Percentiles rank a stretch among this genome's conserved stretches.
Conservation (phyloP, 1,140 invertebrate genomes). For the Gonatopus flavifemur region DNA sequence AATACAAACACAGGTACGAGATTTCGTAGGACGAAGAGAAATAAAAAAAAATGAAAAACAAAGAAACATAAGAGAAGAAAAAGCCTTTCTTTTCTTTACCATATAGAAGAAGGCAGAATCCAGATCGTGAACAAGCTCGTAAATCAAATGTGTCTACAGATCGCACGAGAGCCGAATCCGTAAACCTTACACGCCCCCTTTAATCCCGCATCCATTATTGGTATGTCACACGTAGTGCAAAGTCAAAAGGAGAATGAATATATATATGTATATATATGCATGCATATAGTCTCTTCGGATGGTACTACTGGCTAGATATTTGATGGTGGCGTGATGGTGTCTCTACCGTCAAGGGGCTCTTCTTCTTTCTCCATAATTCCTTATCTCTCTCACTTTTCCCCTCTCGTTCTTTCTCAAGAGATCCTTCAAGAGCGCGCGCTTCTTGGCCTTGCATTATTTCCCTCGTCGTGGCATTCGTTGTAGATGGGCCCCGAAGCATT, state of each 20-base stretch:
- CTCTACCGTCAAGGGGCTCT: neutral
- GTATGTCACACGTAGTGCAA: constrained; percentile 33
- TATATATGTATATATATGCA: too few relatives aligned
- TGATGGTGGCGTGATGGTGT: too few relatives aligned
- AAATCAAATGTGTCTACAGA: constrained; percentile 36
- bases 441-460: constrained; percentile 48
- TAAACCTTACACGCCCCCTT: constrained; percentile 29
- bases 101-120: too few relatives aligned
- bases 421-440: constrained; percentile 19
- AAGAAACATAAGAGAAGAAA: too few relatives aligned
- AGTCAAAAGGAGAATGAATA: too few relatives aligned
- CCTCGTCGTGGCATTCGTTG: constrained; percentile 47
- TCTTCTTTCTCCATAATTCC: neutral
- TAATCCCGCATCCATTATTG: constrained; percentile 39
- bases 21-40: too few relatives aligned
- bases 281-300: too few relatives aligned
- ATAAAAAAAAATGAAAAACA: too few relatives aligned
- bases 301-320: too few relatives aligned
- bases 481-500: constrained; percentile 49
- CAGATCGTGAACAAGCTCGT: constrained; percentile 32
- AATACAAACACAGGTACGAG: too few relatives aligned
- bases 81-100: too few relatives aligned
- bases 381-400: neutral
- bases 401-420: constrained; percentile 14
- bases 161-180: constrained; percentile 28